Conservation (phyloP, 2,888 invertebrate species). For the Papilio demoleus region DNA sequence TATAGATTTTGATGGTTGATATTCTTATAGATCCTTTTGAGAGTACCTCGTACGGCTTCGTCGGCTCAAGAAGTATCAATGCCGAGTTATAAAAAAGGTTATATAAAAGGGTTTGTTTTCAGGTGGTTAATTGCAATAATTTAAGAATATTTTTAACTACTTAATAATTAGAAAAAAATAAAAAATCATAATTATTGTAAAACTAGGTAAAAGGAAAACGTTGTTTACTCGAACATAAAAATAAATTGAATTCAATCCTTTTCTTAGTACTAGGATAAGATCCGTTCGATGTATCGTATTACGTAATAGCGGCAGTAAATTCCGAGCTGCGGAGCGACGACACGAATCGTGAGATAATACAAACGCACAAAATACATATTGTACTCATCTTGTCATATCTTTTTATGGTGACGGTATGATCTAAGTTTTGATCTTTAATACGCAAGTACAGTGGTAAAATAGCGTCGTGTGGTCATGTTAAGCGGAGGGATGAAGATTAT, state of each 20-base stretch:
- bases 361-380: conserved; percentile 28
- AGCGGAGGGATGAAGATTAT: no score
- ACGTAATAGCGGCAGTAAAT: conserved; percentile 35
- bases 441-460: no score
- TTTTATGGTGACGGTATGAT: not conserved
- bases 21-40: no score
- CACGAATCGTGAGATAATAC: conserved; percentile 29
- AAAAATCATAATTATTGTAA: not conserved
- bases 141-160: no score
- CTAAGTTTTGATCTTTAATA: not conserved
- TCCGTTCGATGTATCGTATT: conserved; percentile 35
- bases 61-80: no score
- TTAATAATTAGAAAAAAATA: no score
- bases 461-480: no score
- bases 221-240: conserved; percentile 11
- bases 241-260: conserved; percentile 36
- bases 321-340: conserved; percentile 23
- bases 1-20: no score
- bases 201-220: not conserved
- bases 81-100: no score
- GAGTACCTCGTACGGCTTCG: no score
- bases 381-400: not conserved
- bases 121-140: no score
- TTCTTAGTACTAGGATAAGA: conserved; percentile 19
- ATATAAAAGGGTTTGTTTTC: no score